Conservation (phyloP, 2,113 vertebrate species). For the Hydrolagus affinis region DNA sequence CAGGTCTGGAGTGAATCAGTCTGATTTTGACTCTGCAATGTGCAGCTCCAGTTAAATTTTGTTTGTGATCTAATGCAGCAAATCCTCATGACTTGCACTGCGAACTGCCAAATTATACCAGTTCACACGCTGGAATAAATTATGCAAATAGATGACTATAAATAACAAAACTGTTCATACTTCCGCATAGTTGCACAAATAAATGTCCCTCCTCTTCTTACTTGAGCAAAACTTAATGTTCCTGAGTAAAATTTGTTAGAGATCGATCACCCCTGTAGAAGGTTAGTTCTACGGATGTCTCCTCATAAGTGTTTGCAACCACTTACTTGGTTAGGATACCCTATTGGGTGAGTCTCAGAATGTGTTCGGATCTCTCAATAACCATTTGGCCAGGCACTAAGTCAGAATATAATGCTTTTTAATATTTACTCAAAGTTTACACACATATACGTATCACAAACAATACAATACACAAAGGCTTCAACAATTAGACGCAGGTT, state of each 20-base stretch:
- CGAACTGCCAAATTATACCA: not conserved
- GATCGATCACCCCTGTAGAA: no score
- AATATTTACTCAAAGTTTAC: no score
- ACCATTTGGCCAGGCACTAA: no score
- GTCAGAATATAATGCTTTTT: no score
- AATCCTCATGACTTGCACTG: not conserved
- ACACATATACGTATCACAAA: no score
- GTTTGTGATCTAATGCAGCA: not conserved
- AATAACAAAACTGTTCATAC: slow-evolving; percentile 21
- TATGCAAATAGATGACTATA: slow-evolving; percentile 21
- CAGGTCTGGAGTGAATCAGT: not conserved
- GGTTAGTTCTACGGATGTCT: no score
- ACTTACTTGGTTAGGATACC: no score
- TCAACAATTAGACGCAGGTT: no score
- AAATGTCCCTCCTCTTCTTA: not conserved
- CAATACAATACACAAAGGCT: no score
- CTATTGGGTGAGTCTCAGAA: no score
- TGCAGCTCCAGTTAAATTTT: not conserved
- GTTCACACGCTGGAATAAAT: not conserved
- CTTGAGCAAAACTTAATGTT: not conserved
- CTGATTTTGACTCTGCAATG: not conserved
- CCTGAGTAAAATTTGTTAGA: not conserved
- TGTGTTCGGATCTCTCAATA: no score
- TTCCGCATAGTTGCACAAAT: not conserved
- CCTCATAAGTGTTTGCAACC: no score